Evolutionary conservation across 2,888 invertebrate species (phyloP).

Genomic region (Calliphora vomitoria): DNA sequence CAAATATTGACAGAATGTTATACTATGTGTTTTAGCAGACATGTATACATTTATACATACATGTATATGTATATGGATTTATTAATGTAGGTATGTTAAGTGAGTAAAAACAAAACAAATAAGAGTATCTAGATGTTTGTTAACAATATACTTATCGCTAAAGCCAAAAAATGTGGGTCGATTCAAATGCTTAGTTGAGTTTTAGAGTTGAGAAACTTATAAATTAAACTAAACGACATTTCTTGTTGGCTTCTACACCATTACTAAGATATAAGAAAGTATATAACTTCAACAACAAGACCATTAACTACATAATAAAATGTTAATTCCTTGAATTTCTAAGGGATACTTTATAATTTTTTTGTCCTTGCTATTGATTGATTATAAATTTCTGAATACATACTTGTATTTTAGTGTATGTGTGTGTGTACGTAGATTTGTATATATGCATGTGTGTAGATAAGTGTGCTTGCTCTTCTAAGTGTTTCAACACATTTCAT

Average conservation of each 20-base stretch:
- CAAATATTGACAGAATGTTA: conserved; percentile 63
- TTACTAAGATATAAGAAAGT: not conserved
- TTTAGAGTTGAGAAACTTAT: not conserved
- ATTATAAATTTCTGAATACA: not conserved
- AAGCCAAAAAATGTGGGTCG: not conserved
- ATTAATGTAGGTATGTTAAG: not conserved
- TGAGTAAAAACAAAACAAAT: not conserved
- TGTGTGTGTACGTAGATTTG: not conserved
- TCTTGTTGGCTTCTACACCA: not conserved
- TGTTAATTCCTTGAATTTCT: conserved; percentile 5
- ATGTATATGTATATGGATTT: not conserved
- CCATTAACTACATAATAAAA: not conserved
- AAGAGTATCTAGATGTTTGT: not conserved
- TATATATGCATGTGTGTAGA: not conserved
- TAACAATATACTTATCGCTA: not conserved
- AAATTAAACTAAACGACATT: not conserved
- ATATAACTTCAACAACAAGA: not conserved
- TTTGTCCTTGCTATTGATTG: not conserved
- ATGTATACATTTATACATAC: not conserved
- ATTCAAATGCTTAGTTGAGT: not conserved
- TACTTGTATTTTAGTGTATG: not conserved
- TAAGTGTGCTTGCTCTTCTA: not conserved
- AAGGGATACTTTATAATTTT: not conserved
- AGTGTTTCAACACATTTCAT: conserved; percentile 2
- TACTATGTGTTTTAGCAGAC: not conserved